Evolutionary conservation across 2,888 invertebrate genomes (phyloP).

Genomic region (Cephonodes hylas): DNA sequence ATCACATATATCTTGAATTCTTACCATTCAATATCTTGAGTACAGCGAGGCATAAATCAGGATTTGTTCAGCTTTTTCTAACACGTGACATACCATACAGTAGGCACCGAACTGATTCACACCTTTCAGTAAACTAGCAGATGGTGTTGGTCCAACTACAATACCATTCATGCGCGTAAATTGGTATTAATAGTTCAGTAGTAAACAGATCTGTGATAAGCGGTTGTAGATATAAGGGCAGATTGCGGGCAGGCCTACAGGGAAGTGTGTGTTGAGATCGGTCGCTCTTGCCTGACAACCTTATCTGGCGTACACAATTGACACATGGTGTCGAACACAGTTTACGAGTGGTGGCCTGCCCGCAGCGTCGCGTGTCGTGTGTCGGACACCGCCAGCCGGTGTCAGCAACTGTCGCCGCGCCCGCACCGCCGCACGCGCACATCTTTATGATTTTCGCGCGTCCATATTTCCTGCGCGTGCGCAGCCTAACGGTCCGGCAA

Average conservation of each 20-base stretch:
- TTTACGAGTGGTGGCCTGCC: conserved; percentile 8
- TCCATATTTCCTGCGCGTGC: conserved; percentile 43
- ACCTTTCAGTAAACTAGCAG: not conserved
- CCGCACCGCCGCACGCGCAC: conserved; percentile 25
- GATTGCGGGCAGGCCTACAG: not conserved
- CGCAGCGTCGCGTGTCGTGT: too few species aligned
- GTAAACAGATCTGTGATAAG: not conserved
- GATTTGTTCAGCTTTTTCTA: too few species aligned
- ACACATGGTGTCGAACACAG: not conserved
- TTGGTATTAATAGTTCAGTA: not conserved
- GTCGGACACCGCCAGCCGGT: conserved; percentile 24
- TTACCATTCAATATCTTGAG: too few species aligned
- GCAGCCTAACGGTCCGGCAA: conserved; percentile 25
- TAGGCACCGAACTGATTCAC: too few species aligned
- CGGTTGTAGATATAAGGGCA: not conserved
- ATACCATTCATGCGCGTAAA: not conserved
- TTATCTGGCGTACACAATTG: not conserved
- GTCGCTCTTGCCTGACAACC: conserved; percentile 3
- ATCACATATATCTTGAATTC: too few species aligned
- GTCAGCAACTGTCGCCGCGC: not conserved
- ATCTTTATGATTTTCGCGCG: conserved; percentile 67
- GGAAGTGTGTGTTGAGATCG: not conserved
- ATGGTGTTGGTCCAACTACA: not conserved
- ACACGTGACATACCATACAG: too few species aligned
- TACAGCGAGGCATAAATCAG: too few species aligned